Conservation (phyloP, 35 echinoderm and acorn worm genomes). For the Lytechinus variegatus region DNA sequence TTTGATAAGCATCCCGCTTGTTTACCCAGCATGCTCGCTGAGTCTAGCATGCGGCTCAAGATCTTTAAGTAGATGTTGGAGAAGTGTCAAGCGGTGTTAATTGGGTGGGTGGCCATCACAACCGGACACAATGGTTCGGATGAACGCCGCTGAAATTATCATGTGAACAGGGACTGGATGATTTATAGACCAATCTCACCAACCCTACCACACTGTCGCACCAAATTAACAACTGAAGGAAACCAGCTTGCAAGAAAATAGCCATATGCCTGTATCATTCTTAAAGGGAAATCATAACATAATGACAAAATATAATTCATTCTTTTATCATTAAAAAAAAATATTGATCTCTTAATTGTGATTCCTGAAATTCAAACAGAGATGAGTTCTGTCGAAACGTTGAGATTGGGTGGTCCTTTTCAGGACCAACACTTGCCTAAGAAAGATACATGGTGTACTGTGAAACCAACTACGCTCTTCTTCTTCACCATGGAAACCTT, state of each 20-base stretch:
- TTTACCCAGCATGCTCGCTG: slow-evolving; percentile 4
- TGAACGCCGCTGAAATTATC: too few relatives aligned
- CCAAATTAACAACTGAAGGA: not conserved
- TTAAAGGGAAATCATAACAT: too few relatives aligned
- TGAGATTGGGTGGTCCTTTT: too few relatives aligned
- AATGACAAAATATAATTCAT: too few relatives aligned
- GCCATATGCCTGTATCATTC: not conserved
- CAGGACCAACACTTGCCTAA: too few relatives aligned
- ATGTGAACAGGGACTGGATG: not conserved
- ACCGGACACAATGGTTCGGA: not conserved
- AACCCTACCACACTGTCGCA: not conserved
- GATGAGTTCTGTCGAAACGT: too few relatives aligned
- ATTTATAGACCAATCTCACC: slow-evolving; percentile 10
- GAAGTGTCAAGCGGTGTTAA: not conserved
- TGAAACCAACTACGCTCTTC: too few relatives aligned
- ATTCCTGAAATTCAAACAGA: too few relatives aligned
- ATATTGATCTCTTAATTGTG: too few relatives aligned
- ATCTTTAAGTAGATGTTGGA: not conserved
- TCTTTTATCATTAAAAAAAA: too few relatives aligned
- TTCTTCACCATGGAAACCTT: too few relatives aligned
- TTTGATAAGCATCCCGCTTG: not conserved
- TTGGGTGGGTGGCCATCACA: not conserved
- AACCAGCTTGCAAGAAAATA: not conserved
- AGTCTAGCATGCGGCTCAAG: not conserved
- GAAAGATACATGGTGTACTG: too few relatives aligned